Conservation (phyloP, 2,888 invertebrate genomes). For the Bembecia ichneumoniformis region DNA sequence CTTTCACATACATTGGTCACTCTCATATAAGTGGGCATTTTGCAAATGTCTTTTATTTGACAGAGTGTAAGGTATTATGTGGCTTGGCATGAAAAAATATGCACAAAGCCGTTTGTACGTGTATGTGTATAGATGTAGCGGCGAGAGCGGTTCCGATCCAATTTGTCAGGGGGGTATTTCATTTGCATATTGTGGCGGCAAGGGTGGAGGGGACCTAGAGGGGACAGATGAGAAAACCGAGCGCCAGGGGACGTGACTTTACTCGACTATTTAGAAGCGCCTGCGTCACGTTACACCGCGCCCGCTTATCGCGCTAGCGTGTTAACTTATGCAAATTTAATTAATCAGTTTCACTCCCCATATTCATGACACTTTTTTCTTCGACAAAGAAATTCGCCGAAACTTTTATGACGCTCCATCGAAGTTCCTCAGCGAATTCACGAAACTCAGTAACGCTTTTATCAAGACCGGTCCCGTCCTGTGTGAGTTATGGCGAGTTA, state of each 20-base stretch:
- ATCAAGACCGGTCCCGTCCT: conserved; percentile 19
- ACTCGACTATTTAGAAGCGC: conserved; percentile 44
- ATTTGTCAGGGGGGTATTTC: conserved; percentile 49
- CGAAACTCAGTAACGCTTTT: conserved; percentile 11
- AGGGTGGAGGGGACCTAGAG: conserved; percentile 17
- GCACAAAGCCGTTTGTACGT: too few relatives aligned
- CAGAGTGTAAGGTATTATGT: too few relatives aligned
- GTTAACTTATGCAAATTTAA: conserved; percentile 68
- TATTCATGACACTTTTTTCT: conserved; percentile 33
- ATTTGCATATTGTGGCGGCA: conserved; percentile 48
- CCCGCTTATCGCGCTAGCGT: conserved; percentile 46
- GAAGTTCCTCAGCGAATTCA: neutral
- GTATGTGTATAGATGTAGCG: neutral
- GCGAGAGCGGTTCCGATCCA: conserved; percentile 30
- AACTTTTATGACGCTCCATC: neutral
- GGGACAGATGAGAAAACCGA: neutral
- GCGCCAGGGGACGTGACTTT: conserved; percentile 46
- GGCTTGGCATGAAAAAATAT: too few relatives aligned
- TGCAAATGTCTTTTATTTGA: too few relatives aligned
- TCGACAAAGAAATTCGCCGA: conserved; percentile 4
- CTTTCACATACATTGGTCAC: too few relatives aligned
- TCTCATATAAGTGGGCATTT: too few relatives aligned
- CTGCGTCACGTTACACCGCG: conserved; percentile 22
- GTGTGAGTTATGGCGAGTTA: conserved; percentile 33
- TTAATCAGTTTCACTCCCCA: conserved; percentile 61